Conservation (phyloP, 1,140 invertebrate species). For the Drosophila arawakana region DNA sequence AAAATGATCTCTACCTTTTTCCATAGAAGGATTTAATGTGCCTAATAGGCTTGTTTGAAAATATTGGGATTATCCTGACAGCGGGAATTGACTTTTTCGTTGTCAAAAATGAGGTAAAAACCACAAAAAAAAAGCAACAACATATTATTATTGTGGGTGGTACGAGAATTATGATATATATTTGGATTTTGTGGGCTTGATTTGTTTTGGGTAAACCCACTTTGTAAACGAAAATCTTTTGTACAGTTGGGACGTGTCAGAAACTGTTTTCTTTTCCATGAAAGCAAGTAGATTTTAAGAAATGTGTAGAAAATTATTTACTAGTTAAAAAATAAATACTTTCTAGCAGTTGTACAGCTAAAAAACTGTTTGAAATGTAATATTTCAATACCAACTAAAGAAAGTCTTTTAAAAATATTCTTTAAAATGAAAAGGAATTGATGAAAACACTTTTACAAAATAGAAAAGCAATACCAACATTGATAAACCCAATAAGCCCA, state of each 20-base stretch:
- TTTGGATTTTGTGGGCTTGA: slow-evolving; percentile 30
- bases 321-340: background rate
- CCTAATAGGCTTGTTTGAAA: slow-evolving; percentile 82
- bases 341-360: background rate
- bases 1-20: slow-evolving; percentile 75
- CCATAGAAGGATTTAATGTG: slow-evolving; percentile 77
- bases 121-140: slow-evolving; percentile 3
- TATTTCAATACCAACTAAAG: background rate
- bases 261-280: slow-evolving; percentile 1
- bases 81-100: slow-evolving; percentile 51
- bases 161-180: slow-evolving; percentile 43
- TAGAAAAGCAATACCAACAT: background rate
- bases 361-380: too few relatives aligned
- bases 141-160: slow-evolving; percentile 45
- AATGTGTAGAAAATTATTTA: slow-evolving; percentile 15
- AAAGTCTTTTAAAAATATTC: background rate
- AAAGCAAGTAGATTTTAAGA: background rate
- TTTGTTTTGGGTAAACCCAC: slow-evolving; percentile 23
- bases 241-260: slow-evolving; percentile 12
- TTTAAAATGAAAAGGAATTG: background rate
- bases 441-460: background rate
- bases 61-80: slow-evolving; percentile 82
- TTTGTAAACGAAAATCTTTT: background rate
- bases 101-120: slow-evolving; percentile 5
- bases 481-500: background rate